Conservation (phyloP, 2,797 vertebrate genomes). For the Stomatorhinus walkeri region DNA sequence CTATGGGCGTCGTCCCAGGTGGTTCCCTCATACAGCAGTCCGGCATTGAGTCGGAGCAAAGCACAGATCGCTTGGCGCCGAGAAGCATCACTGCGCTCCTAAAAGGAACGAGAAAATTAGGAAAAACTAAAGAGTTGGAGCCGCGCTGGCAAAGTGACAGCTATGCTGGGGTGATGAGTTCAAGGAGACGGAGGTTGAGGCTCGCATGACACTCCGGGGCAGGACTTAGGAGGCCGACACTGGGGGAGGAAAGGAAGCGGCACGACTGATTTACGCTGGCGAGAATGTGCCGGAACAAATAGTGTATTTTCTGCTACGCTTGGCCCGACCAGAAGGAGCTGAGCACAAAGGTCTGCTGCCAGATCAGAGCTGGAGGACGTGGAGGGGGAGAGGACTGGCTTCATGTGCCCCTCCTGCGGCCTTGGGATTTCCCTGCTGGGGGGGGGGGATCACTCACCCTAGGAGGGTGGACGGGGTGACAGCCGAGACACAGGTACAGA, state of each 20-base stretch:
- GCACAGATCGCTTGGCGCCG: background rate
- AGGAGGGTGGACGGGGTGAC: background rate
- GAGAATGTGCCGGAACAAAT: background rate
- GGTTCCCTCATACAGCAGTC: background rate
- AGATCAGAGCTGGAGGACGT: background rate
- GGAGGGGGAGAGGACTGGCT: background rate
- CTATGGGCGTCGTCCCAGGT: background rate
- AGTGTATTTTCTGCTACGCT: background rate
- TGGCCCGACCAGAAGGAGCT: background rate
- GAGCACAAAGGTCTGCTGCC: background rate
- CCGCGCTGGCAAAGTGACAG: background rate
- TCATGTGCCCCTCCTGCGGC: background rate
- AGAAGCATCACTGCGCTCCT: background rate
- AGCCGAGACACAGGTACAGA: background rate
- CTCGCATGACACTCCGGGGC: background rate
- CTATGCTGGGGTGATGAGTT: background rate
- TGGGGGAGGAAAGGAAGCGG: background rate
- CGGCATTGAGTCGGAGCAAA: background rate
- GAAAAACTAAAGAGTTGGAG: background rate
- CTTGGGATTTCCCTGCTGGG: background rate
- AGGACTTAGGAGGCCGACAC: background rate
- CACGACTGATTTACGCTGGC: background rate
- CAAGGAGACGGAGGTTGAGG: background rate
- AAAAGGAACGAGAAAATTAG: background rate
- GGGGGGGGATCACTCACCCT: background rate